Evolutionary conservation across 2,113 vertebrate genomes (phyloP).

Genomic region (Sinocyclocheilus anshuiensis): DNA sequence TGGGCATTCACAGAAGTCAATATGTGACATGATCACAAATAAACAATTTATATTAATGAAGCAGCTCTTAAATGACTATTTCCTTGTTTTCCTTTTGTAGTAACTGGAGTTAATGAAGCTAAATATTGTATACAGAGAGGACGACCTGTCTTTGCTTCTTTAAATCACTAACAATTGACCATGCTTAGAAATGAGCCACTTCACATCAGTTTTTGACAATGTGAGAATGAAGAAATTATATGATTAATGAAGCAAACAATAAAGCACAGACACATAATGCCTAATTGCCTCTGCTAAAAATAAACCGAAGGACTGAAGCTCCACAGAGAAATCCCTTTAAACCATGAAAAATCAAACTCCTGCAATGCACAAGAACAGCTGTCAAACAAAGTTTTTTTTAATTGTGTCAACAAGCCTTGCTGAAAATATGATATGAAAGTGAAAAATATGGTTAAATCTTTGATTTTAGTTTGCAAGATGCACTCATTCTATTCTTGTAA

Average conservation of each 20-base stretch:
- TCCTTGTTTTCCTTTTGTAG: not conserved
- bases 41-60: not conserved
- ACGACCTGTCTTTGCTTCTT: not conserved
- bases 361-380: not conserved
- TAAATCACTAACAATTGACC: not conserved
- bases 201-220: not conserved
- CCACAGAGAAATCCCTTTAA: not conserved
- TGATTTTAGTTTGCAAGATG: not conserved
- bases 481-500: not conserved
- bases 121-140: too few relatives aligned
- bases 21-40: too few relatives aligned
- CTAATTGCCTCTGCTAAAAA: not conserved
- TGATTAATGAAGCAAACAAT: not conserved
- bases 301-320: not conserved
- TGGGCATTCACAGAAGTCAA: too few relatives aligned
- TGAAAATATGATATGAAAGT: not conserved
- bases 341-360: not conserved
- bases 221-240: not conserved
- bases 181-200: not conserved
- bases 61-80: not conserved
- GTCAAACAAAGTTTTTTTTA: not conserved
- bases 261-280: not conserved
- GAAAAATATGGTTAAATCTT: not conserved
- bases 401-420: not conserved
- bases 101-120: constrained; percentile 1